Percentiles rank a stretch among this genome's conserved stretches.
Evolutionary conservation across 1,140 invertebrate species (phyloP).

Genomic region (Vanessa atalanta): DNA sequence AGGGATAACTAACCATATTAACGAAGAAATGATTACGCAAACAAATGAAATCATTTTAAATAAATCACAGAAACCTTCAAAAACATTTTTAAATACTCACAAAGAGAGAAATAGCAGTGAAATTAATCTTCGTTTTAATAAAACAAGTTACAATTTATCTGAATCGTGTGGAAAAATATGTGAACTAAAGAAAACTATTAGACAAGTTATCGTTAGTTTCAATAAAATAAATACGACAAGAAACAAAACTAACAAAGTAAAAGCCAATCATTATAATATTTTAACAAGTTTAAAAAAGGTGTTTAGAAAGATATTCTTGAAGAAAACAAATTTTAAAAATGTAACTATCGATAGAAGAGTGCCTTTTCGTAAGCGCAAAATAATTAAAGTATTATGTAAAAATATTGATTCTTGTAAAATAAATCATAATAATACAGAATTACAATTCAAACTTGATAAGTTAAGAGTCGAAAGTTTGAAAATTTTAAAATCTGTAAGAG

Average conservation of each 20-base stretch:
- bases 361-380: slow-evolving; percentile 36
- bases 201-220: slow-evolving; percentile 29
- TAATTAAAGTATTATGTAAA: slow-evolving; percentile 52
- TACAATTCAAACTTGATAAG: slow-evolving; percentile 51
- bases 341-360: slow-evolving; percentile 1
- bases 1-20: not conserved
- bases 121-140: not conserved
- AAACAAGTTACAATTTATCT: slow-evolving; percentile 17
- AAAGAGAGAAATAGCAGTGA: slow-evolving; percentile 12
- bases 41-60: not conserved
- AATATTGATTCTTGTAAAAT: slow-evolving; percentile 51
- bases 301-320: slow-evolving; percentile 47
- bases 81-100: not conserved
- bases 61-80: not conserved
- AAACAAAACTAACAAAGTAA: not conserved
- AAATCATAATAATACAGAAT: slow-evolving; percentile 40
- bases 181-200: slow-evolving; percentile 41
- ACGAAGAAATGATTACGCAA: not conserved
- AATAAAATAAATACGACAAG: slow-evolving; percentile 32
- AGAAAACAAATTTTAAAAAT: slow-evolving; percentile 33
- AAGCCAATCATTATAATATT: slow-evolving; percentile 39
- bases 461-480: slow-evolving; percentile 53
- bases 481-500: slow-evolving; percentile 55
- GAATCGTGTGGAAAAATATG: slow-evolving; percentile 36
- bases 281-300: slow-evolving; percentile 50